Percentiles rank a stretch among this genome's conserved stretches.
Evolutionary conservation across 2,113 vertebrate genomes (phyloP).

Genomic region (Dinomys branickii): DNA sequence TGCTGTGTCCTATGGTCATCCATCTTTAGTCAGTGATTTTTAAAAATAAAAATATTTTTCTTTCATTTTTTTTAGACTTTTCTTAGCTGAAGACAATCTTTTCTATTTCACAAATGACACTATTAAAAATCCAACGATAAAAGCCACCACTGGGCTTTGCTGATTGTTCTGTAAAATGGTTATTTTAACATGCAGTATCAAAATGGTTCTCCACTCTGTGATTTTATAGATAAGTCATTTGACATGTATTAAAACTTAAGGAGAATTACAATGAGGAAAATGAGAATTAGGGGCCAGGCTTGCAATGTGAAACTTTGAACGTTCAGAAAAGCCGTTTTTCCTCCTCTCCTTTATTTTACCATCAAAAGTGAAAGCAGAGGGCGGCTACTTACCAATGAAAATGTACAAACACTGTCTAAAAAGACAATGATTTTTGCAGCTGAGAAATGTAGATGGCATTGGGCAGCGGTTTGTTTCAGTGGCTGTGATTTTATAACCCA

Average conservation of each 20-base stretch:
- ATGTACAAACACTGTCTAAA: conserved; percentile 58
- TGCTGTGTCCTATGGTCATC: neutral
- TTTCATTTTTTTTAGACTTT: neutral
- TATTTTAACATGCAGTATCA: conserved; percentile 26
- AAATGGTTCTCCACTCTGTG: conserved; percentile 50
- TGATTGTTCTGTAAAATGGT: conserved; percentile 21
- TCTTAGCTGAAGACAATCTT: neutral
- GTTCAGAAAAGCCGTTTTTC: conserved; percentile 37
- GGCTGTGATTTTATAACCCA: conserved; percentile 78
- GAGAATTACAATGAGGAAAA: conserved; percentile 49
- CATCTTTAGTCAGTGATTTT: neutral
- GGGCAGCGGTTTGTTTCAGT: conserved; percentile 64
- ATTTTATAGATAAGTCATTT: conserved; percentile 53
- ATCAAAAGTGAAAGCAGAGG: conserved; percentile 62
- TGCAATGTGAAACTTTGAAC: conserved; percentile 6
- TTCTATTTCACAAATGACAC: conserved; percentile 8
- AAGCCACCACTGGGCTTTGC: neutral
- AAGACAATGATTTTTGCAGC: conserved; percentile 73
- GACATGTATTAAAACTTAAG: conserved; percentile 62
- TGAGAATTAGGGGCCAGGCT: neutral
- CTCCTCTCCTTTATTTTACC: conserved; percentile 49
- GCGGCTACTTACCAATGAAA: conserved; percentile 48
- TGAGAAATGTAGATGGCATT: conserved; percentile 70
- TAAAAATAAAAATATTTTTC: neutral
- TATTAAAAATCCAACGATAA: conserved; percentile 6